Evolutionary conservation across 2,888 invertebrate genomes (phyloP), one percentile per base, ranked within the genome.

Genomic region (Meandrusa payeni): DNA sequence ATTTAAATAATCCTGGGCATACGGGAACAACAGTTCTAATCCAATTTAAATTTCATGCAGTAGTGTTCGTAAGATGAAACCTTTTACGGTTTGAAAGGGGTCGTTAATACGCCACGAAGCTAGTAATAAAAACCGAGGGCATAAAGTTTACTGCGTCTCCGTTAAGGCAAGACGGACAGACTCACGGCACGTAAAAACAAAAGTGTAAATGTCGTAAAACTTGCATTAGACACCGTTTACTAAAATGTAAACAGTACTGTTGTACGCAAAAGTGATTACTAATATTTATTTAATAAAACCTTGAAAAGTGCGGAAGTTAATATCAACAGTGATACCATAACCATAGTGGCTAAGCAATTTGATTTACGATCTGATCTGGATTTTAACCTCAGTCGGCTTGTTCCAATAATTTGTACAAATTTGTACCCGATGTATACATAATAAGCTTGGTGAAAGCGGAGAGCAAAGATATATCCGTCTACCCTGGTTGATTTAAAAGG

Each of bases 131-230:
- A 63, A 48, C 24, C 10, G 26, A 28, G 39, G 48, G 47, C 57
- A 57, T 59, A 64, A 64, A 66, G 45, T 60, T 55, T 55, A 57
- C 48, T 47, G 49, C 57, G 48, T 52, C 57, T 59, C 48, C 48
- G 55, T 61, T 54, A 52, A 51, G 47, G 54, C 15, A 15, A 15
- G 53, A 55, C 51, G 54, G 54, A 57, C 54, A 49, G 47, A 52
- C 44, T 48, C 31, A 59, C 57, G 45, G 47, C 32, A 51, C 44
- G 39, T 64, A 62, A 64, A 70, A 61, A 64, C 64, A 65, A 66
- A 61, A 64, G 52, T 58, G 55, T 57, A 54, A 58, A 45, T 43
- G 41, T 69, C 68, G 69, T 71, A 69, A 70, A 71, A 61, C 48
- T 55, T 62, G 54, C 64, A 66, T 67, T 69, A 64, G 61, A 59